Evolutionary conservation across 2,888 invertebrate genomes (phyloP).

Genomic region (Automeris io): DNA sequence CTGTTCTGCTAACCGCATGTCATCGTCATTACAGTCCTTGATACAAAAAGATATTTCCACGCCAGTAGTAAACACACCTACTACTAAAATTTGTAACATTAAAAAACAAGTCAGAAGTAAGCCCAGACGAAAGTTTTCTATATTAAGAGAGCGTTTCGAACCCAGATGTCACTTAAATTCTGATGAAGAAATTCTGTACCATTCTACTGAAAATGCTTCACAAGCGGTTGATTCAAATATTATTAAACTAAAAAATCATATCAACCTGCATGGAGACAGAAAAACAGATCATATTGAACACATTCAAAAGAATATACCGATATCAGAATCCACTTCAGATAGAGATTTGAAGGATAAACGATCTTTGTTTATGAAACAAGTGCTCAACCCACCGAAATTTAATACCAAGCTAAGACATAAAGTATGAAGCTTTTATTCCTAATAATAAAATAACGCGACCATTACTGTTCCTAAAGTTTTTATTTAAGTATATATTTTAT

Average conservation of each 20-base stretch:
- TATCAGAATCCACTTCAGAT: conserved; percentile 25
- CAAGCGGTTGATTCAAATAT: conserved; percentile 37
- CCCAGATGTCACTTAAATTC: conserved; percentile 59
- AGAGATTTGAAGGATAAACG: conserved; percentile 70
- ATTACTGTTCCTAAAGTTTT: not conserved
- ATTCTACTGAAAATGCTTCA: conserved; percentile 46
- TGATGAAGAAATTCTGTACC: conserved; percentile 65
- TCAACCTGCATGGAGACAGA: conserved; percentile 16
- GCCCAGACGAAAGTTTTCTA: conserved; percentile 77
- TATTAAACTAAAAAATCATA: conserved; percentile 22
- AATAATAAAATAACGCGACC: no score
- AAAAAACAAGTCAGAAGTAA: conserved; percentile 57
- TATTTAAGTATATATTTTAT: conserved; percentile 1
- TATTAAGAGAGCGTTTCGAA: conserved; percentile 77
- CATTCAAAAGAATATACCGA: conserved; percentile 3
- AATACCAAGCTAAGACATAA: conserved; percentile 64
- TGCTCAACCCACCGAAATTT: conserved; percentile 75
- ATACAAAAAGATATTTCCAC: conserved; percentile 55
- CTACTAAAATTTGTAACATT: conserved; percentile 49
- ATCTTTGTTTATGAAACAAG: conserved; percentile 76
- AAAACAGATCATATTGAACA: no score
- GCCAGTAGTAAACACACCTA: conserved; percentile 29
- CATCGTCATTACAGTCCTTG: conserved; percentile 64
- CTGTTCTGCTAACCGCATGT: conserved; percentile 49
- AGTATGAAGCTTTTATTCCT: conserved; percentile 29